Percentiles rank a stretch among this genome's conserved stretches.
Evolutionary conservation across 2,888 invertebrate species (phyloP).

Genomic region (Phyllotreta cruciferae): DNA sequence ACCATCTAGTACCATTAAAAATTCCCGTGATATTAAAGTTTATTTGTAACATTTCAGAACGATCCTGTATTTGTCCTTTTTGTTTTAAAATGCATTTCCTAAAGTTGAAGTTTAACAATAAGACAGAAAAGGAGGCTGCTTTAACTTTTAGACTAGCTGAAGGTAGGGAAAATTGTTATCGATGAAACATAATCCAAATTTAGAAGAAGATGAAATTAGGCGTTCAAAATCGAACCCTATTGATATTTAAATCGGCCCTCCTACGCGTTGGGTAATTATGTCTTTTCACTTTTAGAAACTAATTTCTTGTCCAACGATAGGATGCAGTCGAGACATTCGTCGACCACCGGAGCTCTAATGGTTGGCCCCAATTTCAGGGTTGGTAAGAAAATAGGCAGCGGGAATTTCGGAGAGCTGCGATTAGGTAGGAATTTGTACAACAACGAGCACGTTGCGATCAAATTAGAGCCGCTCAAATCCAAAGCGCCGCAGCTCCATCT

Average conservation of each 20-base stretch:
- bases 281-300: slow-evolving; percentile 41
- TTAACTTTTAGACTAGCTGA: slow-evolving; percentile 23
- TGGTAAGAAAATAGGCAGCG: slow-evolving; percentile 99
- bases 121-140: slow-evolving; percentile 36
- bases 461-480: slow-evolving; percentile 99
- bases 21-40: not conserved
- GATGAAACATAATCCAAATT: slow-evolving; percentile 1
- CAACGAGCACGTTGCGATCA: slow-evolving; percentile 99
- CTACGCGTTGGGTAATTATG: slow-evolving; percentile 43
- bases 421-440: slow-evolving; percentile 99
- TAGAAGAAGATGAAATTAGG: slow-evolving; percentile 43
- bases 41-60: slow-evolving; percentile 35
- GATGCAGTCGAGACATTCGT: slow-evolving; percentile 84
- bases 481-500: slow-evolving; percentile 99
- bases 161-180: slow-evolving; percentile 31
- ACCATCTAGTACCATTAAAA: not conserved
- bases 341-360: slow-evolving; percentile 92
- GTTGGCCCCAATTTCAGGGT: slow-evolving; percentile 99
- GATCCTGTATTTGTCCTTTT: slow-evolving; percentile 33
- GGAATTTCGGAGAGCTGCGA: slow-evolving; percentile 99
- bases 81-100: slow-evolving; percentile 47
- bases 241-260: slow-evolving; percentile 29
- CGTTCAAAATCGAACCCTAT: slow-evolving; percentile 14
- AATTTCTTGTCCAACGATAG: slow-evolving; percentile 40
- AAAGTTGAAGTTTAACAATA: slow-evolving; percentile 44